phyloP scores from a whole-genome alignment of 2,113 vertebrate genomes.

The Strix aluco region DNA sequence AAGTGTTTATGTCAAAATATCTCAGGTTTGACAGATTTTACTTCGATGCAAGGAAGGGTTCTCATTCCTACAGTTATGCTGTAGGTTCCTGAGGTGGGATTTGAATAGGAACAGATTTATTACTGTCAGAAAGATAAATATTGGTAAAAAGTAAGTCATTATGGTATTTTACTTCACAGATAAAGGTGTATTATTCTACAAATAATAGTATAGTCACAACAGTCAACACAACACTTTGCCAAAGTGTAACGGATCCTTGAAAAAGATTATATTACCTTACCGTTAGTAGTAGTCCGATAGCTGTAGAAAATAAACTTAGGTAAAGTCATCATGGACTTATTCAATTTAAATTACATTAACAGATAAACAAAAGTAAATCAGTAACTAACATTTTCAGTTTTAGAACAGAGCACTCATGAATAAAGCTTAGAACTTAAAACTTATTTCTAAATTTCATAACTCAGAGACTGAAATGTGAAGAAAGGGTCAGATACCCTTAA shows the following conservation, averaged over 20 bases:
- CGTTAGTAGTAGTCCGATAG: not conserved
- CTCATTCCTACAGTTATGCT: not conserved
- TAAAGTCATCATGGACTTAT: not conserved
- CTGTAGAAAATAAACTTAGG: not conserved
- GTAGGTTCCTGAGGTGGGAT: not conserved
- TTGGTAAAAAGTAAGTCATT: not conserved
- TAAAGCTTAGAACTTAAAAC: not conserved
- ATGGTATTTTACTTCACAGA: not conserved
- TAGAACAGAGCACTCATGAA: not conserved
- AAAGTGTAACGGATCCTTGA: not conserved
- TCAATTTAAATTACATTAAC: not conserved
- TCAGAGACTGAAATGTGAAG: not conserved
- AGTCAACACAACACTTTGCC: not conserved
- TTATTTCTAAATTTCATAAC: not conserved
- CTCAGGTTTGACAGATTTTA: slow-evolving; percentile 16
- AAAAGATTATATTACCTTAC: not conserved
- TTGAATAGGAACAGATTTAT: not conserved
- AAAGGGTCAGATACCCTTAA: not conserved
- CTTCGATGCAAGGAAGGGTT: not conserved
- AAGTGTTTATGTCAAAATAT: slow-evolving; percentile 1
- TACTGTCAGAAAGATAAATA: not conserved
- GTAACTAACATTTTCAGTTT: not conserved
- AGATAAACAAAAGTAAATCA: not conserved
- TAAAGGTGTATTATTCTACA: not conserved
- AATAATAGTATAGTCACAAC: not conserved